Conservation (phyloP, 2,113 vertebrate species). For the Microcebus lehilahytsara region DNA sequence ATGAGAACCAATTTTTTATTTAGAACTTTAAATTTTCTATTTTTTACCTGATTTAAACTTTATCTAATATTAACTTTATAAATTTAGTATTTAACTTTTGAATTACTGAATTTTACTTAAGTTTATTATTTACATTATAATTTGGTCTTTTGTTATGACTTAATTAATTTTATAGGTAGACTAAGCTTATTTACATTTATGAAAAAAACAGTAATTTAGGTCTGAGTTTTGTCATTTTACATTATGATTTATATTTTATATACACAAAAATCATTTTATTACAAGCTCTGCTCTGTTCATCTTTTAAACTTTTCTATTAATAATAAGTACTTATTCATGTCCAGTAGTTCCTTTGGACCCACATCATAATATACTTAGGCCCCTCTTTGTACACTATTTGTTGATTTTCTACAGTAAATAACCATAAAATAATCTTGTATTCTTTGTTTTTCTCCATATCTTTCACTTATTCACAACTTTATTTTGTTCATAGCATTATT, state of each 20-base stretch:
- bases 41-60: not conserved
- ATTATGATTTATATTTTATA: not conserved
- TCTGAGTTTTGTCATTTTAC: not conserved
- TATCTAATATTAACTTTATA: not conserved
- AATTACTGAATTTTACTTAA: not conserved
- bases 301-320: not conserved
- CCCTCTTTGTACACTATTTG: not conserved
- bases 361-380: not conserved
- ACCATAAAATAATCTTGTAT: not conserved
- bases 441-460: not conserved
- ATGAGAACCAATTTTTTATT: not conserved
- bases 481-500: not conserved
- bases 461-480: not conserved
- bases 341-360: not conserved
- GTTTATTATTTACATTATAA: not conserved
- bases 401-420: not conserved
- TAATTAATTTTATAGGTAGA: not conserved
- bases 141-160: not conserved
- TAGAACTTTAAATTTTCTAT: not conserved
- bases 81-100: not conserved
- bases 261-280: not conserved
- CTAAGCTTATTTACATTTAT: not conserved
- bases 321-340: not conserved
- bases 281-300: not conserved
- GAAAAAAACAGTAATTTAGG: not conserved